phyloP scores from a whole-genome alignment of 2,113 vertebrate species.

The Thalassarche chlororhynchos region DNA sequence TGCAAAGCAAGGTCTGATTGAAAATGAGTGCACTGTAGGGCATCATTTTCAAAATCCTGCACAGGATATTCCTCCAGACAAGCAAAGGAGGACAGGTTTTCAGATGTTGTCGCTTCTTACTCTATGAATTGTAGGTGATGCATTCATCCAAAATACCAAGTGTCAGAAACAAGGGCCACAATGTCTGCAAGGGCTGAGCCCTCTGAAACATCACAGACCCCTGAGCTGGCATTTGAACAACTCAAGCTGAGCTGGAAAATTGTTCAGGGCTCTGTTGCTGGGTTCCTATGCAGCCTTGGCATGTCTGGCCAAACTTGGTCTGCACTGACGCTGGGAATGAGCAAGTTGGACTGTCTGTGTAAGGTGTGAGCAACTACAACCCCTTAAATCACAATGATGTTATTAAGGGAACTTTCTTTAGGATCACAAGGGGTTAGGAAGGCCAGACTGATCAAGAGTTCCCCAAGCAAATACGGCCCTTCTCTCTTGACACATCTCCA shows the following conservation, averaged over 20 bases:
- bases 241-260: not conserved
- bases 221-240: not conserved
- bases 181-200: not conserved
- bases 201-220: not conserved
- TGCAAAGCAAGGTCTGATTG: constrained; percentile 1
- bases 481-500: not conserved
- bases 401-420: not conserved
- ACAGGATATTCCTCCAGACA: not conserved
- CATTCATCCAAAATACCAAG: not conserved
- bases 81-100: not conserved
- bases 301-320: not conserved
- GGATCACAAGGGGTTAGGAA: not conserved
- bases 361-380: not conserved
- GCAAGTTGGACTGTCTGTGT: not conserved
- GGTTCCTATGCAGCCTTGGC: not conserved
- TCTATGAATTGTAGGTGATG: not conserved
- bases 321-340: not conserved
- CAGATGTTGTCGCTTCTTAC: not conserved
- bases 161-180: not conserved
- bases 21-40: not conserved
- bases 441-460: not conserved
- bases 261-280: not conserved
- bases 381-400: not conserved
- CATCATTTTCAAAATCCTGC: not conserved
- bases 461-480: not conserved